phyloP scores from a whole-genome alignment of 2,888 invertebrate genomes.

The Lumbricus terrestris region DNA sequence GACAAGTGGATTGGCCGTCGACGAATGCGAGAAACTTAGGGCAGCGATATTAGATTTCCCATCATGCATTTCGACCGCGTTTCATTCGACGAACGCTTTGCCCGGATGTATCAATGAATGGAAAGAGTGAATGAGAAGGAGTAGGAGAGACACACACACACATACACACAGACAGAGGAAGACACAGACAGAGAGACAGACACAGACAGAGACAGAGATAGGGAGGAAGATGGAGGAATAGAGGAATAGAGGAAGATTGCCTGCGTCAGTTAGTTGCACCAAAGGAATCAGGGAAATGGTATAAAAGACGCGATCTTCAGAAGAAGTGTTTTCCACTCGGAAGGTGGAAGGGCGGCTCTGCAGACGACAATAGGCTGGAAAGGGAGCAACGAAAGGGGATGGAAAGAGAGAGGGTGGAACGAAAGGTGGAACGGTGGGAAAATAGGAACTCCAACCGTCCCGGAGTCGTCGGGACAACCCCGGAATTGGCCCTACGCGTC shows the following conservation, averaged over 20 bases:
- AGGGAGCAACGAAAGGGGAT: not conserved
- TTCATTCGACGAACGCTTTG: not conserved
- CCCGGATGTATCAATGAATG: not conserved
- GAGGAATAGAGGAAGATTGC: not conserved
- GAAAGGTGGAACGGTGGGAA: not conserved
- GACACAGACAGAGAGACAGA: not conserved
- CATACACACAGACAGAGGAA: too few species aligned
- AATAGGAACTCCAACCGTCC: too few species aligned
- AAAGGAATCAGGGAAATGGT: not conserved
- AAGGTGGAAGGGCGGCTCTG: not conserved
- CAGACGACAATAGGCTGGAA: not conserved
- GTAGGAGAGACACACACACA: too few species aligned
- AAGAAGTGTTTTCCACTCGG: slow-evolving; percentile 4
- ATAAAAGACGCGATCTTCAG: not conserved
- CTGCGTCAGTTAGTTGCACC: not conserved
- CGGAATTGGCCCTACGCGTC: too few species aligned
- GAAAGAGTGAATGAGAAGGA: not conserved
- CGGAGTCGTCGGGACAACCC: too few species aligned
- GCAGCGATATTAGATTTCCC: not conserved
- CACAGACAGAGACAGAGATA: not conserved
- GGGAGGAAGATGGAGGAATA: not conserved
- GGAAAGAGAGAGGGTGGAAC: not conserved
- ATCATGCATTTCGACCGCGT: not conserved
- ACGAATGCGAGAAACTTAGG: not conserved
- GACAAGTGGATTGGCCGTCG: not conserved